Evolutionary conservation across 2,888 invertebrate species (phyloP).

Genomic region (Latrodectus elegans): DNA sequence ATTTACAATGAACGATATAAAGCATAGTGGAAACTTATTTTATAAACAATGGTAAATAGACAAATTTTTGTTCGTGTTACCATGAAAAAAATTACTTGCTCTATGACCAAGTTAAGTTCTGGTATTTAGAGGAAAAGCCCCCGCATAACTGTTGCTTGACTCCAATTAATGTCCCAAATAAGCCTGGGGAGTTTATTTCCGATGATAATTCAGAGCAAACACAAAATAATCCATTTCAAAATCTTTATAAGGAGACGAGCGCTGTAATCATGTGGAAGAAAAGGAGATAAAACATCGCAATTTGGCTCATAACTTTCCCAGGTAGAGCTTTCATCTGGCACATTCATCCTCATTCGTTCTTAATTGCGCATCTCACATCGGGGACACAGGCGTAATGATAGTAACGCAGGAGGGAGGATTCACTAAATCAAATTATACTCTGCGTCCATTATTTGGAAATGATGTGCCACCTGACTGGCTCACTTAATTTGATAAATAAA

Average conservation of each 20-base stretch:
- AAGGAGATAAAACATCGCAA: conserved; percentile 6
- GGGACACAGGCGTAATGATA: conserved; percentile 34
- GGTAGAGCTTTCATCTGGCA: conserved; percentile 30
- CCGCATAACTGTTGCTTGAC: too few species aligned
- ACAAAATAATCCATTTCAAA: neutral
- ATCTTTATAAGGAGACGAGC: neutral
- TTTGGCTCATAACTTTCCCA: conserved; percentile 16
- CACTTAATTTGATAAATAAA: too few species aligned
- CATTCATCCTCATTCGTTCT: conserved; percentile 44
- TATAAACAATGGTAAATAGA: too few species aligned
- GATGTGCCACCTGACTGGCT: neutral
- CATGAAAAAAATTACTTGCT: too few species aligned
- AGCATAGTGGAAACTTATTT: too few species aligned
- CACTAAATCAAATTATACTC: conserved; percentile 43
- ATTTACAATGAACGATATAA: too few species aligned
- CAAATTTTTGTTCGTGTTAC: too few species aligned
- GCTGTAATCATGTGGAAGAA: neutral
- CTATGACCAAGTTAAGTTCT: too few species aligned
- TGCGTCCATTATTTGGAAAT: neutral
- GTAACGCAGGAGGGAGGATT: conserved; percentile 27
- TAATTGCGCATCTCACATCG: conserved; percentile 51
- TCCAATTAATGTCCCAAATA: too few species aligned
- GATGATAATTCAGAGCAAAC: neutral
- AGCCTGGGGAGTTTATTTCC: too few species aligned
- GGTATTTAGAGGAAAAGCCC: too few species aligned